Evolutionary conservation across 2,888 invertebrate genomes (phyloP).

Genomic region (Acrobasis repandana): DNA sequence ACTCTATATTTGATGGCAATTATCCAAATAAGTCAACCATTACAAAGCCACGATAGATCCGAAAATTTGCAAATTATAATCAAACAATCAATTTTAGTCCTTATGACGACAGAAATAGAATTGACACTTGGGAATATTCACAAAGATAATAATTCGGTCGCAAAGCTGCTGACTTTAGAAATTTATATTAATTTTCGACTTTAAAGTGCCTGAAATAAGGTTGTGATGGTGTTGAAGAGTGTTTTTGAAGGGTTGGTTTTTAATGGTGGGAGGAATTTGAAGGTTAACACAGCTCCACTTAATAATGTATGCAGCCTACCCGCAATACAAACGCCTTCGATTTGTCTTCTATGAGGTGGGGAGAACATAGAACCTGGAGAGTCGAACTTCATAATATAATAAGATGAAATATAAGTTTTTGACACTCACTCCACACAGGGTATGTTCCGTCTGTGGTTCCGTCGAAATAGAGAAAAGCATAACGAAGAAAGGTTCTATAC

Average conservation of each 20-base stretch:
- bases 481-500: too few relatives aligned
- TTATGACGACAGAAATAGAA: conserved; percentile 9
- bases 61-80: conserved; percentile 9
- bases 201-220: conserved; percentile 22
- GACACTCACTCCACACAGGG: too few relatives aligned
- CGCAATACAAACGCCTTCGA: conserved; percentile 63
- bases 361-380: conserved; percentile 34
- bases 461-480: too few relatives aligned
- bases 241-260: conserved; percentile 24
- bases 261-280: conserved; percentile 42
- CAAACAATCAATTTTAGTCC: conserved; percentile 8
- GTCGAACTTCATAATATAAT: conserved; percentile 14
- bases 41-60: neutral
- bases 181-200: neutral
- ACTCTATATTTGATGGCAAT: neutral
- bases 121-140: conserved; percentile 4
- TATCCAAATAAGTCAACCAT: neutral
- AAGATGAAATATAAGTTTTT: neutral
- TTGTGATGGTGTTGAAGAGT: conserved; percentile 20
- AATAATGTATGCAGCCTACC: conserved; percentile 62
- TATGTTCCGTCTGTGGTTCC: too few relatives aligned
- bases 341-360: conserved; percentile 52
- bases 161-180: neutral
- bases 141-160: neutral
- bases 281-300: conserved; percentile 51